Conservation (phyloP, 2,888 invertebrate genomes). For the Ormyrus labotus region DNA sequence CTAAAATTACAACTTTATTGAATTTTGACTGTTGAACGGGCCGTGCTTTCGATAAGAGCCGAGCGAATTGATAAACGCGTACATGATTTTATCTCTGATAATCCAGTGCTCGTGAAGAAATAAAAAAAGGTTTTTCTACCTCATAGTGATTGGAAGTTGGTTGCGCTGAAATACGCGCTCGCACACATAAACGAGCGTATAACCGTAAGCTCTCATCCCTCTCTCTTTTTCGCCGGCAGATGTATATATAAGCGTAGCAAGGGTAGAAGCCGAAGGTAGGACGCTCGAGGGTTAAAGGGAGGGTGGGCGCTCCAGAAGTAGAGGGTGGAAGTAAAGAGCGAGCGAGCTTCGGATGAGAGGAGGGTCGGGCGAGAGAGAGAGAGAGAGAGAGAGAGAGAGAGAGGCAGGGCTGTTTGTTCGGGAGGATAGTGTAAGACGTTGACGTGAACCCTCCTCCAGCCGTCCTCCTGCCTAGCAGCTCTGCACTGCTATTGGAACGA, state of each 20-base stretch:
- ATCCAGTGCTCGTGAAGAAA: conserved; percentile 20
- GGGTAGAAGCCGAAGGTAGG: conserved; percentile 63
- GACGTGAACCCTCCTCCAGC: conserved; percentile 72
- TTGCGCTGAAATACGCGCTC: background rate
- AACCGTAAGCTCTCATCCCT: conserved; percentile 4
- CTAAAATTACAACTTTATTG: too few species aligned
- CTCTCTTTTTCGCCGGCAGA: conserved; percentile 9
- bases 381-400: conserved; percentile 49
- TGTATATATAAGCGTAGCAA: conserved; percentile 33
- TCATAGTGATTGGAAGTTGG: conserved; percentile 49
- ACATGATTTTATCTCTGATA: conserved; percentile 27
- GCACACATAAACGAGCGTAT: conserved; percentile 6
- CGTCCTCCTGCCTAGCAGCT: conserved; percentile 37
- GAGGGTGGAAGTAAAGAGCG: conserved; percentile 31
- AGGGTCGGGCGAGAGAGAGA: background rate
- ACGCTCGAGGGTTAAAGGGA: conserved; percentile 63
- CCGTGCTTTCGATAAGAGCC: background rate
- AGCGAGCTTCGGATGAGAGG: background rate
- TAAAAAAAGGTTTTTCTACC: conserved; percentile 28
- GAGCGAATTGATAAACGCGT: background rate
- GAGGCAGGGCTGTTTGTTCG: conserved; percentile 72
- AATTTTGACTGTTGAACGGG: too few species aligned
- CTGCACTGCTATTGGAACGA: conserved; percentile 54
- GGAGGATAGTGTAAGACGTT: conserved; percentile 75
- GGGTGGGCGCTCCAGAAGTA: conserved; percentile 50